phyloP scores from a whole-genome alignment of 2,113 vertebrate genomes.

The Daubentonia madagascariensis region DNA sequence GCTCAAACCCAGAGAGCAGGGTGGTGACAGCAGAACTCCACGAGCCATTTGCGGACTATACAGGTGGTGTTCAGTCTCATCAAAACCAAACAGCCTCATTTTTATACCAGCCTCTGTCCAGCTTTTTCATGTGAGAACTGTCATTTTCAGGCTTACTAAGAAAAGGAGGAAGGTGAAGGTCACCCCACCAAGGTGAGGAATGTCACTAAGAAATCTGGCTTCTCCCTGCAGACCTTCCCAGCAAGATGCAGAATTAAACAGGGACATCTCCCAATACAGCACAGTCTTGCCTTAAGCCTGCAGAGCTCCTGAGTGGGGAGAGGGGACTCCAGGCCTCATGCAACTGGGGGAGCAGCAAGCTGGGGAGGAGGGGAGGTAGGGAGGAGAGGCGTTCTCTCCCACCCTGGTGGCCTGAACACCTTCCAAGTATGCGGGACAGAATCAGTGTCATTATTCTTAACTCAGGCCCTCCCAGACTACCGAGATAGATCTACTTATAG shows the following conservation, averaged over 20 bases:
- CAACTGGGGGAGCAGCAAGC: not conserved
- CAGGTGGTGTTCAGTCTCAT: accelerated
- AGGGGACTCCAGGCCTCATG: not conserved
- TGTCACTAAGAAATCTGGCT: not conserved
- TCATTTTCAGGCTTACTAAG: not conserved
- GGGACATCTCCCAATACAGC: not conserved
- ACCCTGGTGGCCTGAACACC: too few species aligned
- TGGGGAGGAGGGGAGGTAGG: not conserved
- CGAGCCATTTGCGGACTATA: accelerated
- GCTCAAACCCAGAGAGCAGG: too few species aligned
- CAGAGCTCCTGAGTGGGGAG: not conserved
- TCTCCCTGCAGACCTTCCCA: not conserved
- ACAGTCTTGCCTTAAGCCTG: not conserved
- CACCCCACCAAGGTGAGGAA: too few species aligned
- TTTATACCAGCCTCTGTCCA: accelerated
- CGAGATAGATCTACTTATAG: not conserved
- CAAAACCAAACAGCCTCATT: accelerated
- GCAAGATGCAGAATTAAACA: accelerated
- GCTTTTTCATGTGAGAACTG: not conserved
- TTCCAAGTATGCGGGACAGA: not conserved
- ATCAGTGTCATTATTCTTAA: not conserved
- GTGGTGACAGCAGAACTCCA: not conserved
- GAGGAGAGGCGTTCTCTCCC: not conserved
- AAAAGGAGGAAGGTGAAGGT: not conserved
- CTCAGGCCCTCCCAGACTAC: not conserved